phyloP scores from a whole-genome alignment of 2,888 invertebrate genomes.

The Patella caerulea region DNA sequence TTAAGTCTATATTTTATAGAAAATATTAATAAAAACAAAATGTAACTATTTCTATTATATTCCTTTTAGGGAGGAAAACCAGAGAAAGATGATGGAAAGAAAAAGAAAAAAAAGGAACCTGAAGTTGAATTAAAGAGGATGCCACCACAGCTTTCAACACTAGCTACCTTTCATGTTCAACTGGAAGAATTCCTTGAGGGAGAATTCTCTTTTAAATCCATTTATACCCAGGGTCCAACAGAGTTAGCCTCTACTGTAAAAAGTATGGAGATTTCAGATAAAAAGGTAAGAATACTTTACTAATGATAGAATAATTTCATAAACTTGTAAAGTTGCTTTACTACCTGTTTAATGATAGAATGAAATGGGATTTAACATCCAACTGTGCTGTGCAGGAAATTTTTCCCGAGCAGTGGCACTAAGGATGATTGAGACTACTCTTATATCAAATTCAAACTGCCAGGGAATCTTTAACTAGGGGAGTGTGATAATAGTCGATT shows the following conservation, averaged over 20 bases:
- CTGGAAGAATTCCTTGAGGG: slow-evolving; percentile 64
- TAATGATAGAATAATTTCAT: too few species aligned
- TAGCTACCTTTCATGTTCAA: slow-evolving; percentile 63
- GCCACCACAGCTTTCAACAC: slow-evolving; percentile 58
- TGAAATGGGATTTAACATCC: too few species aligned
- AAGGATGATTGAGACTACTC: too few species aligned
- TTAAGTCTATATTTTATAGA: slow-evolving; percentile 17
- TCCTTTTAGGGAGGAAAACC: not conserved
- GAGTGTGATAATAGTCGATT: too few species aligned
- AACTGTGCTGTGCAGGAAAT: too few species aligned
- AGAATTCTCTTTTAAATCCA: slow-evolving; percentile 52
- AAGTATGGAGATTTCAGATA: slow-evolving; percentile 41
- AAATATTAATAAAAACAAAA: slow-evolving; percentile 1
- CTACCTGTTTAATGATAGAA: too few species aligned
- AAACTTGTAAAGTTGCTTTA: too few species aligned
- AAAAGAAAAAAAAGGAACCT: slow-evolving; percentile 64
- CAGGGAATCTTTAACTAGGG: too few species aligned
- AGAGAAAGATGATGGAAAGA: slow-evolving; percentile 48
- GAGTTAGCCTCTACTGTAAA: slow-evolving; percentile 48
- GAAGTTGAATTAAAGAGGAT: slow-evolving; percentile 60
- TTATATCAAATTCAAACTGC: too few species aligned
- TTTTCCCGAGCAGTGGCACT: too few species aligned
- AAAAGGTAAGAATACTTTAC: slow-evolving; percentile 38
- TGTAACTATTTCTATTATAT: not conserved
- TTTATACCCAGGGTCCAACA: slow-evolving; percentile 49